A percentile compares a stretch with the other conserved stretches of the same genome.
Conservation (phyloP, 2,113 vertebrate genomes). For the Delphinapterus leucas region DNA sequence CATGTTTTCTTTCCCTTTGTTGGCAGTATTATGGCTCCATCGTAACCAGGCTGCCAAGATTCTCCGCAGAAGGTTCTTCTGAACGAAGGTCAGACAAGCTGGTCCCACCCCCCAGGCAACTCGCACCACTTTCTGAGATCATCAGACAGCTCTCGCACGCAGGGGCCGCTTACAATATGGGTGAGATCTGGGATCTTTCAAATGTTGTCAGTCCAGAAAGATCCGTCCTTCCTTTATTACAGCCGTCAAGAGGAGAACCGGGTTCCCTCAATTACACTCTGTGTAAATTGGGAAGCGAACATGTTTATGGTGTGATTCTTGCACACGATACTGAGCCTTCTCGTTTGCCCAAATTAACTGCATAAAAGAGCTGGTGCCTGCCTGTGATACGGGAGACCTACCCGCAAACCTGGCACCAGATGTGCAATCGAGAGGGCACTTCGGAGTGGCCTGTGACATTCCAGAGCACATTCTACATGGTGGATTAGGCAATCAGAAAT, state of each 20-base stretch:
- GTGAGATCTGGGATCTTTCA: conserved; percentile 69
- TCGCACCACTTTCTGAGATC: conserved; percentile 61
- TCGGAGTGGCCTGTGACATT: not conserved
- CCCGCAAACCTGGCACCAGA: not conserved
- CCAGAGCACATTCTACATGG: accelerated
- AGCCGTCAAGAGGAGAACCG: conserved; percentile 66
- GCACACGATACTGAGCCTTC: conserved; percentile 4
- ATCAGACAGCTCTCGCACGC: conserved; percentile 65
- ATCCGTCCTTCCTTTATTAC: conserved; percentile 77
- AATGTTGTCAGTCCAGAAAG: conserved; percentile 71
- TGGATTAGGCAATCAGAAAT: not conserved
- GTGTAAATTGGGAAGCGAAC: conserved; percentile 69
- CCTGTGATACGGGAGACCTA: not conserved
- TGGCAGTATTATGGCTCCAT: not conserved
- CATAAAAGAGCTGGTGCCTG: not conserved
- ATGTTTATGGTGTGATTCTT: conserved; percentile 55
- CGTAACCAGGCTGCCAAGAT: not conserved
- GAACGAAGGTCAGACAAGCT: conserved; percentile 22
- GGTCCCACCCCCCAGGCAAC: conserved; percentile 59
- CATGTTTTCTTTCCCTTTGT: not conserved
- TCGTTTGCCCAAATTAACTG: conserved; percentile 47
- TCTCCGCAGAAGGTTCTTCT: conserved; percentile 47
- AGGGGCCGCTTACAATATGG: conserved; percentile 56
- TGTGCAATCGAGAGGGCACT: accelerated
- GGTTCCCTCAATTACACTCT: not conserved